Base-by-base conservation (phyloP, 2,113 vertebrate species). In the Caloenas nicobarica region DNA sequence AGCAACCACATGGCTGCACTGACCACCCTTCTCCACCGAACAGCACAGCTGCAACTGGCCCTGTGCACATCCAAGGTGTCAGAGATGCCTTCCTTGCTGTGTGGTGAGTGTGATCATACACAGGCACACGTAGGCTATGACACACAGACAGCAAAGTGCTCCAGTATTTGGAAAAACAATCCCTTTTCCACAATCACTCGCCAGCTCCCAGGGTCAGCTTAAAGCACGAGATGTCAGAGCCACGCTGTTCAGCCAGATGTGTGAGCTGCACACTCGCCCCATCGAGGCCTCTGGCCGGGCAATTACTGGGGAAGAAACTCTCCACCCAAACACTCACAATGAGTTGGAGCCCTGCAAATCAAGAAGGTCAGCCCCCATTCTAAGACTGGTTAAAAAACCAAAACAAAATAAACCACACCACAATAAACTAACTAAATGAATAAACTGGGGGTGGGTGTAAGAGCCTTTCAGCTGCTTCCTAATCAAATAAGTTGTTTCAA, bases 41-140 rank as follows among this genome's bases (percentile, higher is more conserved):
- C 1, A 28, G 16, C 82, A 79, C 7, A 71, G n/a, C n/a, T 13
- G 28, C 57, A 50, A 85, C 48, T 85, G 28, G n/a, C 34, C n/a
- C 70, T 40, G 51, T 0, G 2, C n/a, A 42, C n/a, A 88, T 5
- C 42, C 57, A 5, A n/a, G 51, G 23, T 1, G 0, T 8, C 46
- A 36, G 36, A 62, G 65, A n/a, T 11, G 36, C 31, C 38, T 60
- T 60, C 57, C 38, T 71, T 11, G 25, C 68, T 13, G 58, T 5
- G 68, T 9, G 54, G 4, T 15, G 44, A 57, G 62, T 3, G 5
- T 1, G 54, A 76, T 51, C 68, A 22, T 23, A 90, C 62, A 33
- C 38, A 72, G 70, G 31, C 81, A 76, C 1, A 17, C 29, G 80
- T 2, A 38, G 76, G 46, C 54, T 79, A 25, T 5, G 81, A 80